Base-by-base conservation (phyloP, 64 coral and sea anemone species). In the Stichodactyla helianthus region DNA sequence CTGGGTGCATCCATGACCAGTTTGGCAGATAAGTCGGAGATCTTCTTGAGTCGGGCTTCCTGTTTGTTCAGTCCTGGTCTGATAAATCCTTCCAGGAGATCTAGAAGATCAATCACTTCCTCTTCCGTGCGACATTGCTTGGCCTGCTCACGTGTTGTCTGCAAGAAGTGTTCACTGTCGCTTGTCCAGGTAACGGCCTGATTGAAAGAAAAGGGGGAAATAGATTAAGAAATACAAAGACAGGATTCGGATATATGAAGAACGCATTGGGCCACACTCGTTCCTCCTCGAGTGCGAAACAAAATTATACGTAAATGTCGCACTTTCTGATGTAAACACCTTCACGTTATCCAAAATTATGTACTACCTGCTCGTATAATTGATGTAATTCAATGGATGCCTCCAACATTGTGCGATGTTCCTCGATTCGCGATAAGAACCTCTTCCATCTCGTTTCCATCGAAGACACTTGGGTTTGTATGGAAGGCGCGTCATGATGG, bases 101-200 rank as follows among this genome's bases (percentile, higher is more conserved):
- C 90, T 50, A 99, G 79, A 53, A 94, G 88, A 52, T 93, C 88
- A 18, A 93, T 88, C 9, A 99, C 89, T 84, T 99, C 88, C 27
- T 99, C 93, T 87, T 99, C 93, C 17, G 97, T 87, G 77, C 82
- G 82, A 79, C 97, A 95, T 88, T 94, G 90, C 82, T 79, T 92
- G 84, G 93, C 97, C 22, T 89, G 84, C 84, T 92, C 93, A 82
- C 83, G 83, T 13, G 93, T 99, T 53, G 90, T 88, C 50, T 95
- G 83, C 63, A 99, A 79, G 77, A 99, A 99, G 86, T 99, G 97
- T 50, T 99, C 97, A 77, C 93, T 99, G 59, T 99, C 97, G 67
- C 88, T 92, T 52, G 94, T 90, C 97, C 97, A 99, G 20, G 91
- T 94, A 50, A 88, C 79, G 1, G 97, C 88, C 97, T 99, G 54